A percentile compares a stretch with the other conserved stretches of the same genome.
Conservation (phyloP, 2,888 invertebrate species). For the Macaria notata region DNA sequence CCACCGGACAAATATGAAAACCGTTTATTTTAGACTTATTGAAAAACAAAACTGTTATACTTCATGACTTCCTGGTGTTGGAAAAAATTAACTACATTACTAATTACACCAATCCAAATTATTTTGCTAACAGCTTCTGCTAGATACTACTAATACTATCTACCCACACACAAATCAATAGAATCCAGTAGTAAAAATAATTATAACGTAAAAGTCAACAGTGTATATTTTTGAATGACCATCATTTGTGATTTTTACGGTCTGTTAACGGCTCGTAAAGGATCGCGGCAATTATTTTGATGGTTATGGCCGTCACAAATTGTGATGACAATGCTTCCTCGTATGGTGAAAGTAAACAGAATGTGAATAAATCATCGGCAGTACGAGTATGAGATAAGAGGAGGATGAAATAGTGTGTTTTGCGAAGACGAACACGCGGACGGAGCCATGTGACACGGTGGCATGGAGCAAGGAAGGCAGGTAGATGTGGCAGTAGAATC, state of each 20-base stretch:
- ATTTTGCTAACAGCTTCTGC: not conserved
- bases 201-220: slow-evolving; percentile 19
- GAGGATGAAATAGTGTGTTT: slow-evolving; percentile 64
- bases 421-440: slow-evolving; percentile 53
- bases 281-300: slow-evolving; percentile 45
- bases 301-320: slow-evolving; percentile 57
- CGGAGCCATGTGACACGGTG: slow-evolving; percentile 52
- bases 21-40: slow-evolving; percentile 36
- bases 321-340: slow-evolving; percentile 60
- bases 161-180: too few relatives aligned
- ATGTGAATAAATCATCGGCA: slow-evolving; percentile 70
- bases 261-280: slow-evolving; percentile 37
- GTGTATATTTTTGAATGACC: slow-evolving; percentile 29
- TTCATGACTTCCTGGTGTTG: slow-evolving; percentile 18
- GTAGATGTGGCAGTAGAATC: slow-evolving; percentile 4
- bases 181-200: slow-evolving; percentile 3
- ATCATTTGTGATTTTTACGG: slow-evolving; percentile 35
- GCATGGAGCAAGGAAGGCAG: slow-evolving; percentile 8
- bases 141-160: too few relatives aligned
- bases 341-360: slow-evolving; percentile 62
- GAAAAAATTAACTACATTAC: not conserved
- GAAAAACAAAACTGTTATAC: slow-evolving; percentile 23
- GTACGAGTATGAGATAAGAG: slow-evolving; percentile 66
- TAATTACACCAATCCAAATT: not conserved
- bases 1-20: slow-evolving; percentile 45